Evolutionary conservation across 2,888 invertebrate genomes (phyloP), one percentile per base, ranked within the genome.

Genomic region (Sialis lutaria): DNA sequence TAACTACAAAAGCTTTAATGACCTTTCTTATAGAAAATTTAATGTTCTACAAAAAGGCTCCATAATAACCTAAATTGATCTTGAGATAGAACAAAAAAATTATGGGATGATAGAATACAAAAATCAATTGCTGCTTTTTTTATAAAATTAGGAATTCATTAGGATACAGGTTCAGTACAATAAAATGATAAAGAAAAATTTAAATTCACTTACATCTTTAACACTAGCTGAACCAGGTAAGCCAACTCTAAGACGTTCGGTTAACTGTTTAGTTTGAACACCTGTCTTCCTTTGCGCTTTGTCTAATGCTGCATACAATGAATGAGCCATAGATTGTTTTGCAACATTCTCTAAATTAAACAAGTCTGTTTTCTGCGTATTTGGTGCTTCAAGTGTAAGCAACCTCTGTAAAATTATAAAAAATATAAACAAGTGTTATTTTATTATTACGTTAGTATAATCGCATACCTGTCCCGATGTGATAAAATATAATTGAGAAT

Each of bases 401-500:
- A 64, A 50, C 55, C 64, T 61, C 62, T 64, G 48, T 40, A 55
- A 56, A 46, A 45, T 44, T 39, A 47, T 43, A 50, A 40, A 33
- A 30, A 42, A 44, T 45, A 35, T 41, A 40, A 48, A 40, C 22
- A 43, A 44, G 12, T 39, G 39, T 46, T 37, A 10, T n/a, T 6
- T 10, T 42, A 7, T 9, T 35, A 35, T 35, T 35, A 35, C 35
- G 9, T 35, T 35, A 35, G n/a, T 10, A 37, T 10, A 37, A n/a
- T 37, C 5, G 6, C 35, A 40, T 60, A 77, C 77, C 62, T 75
- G 76, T 52, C 73, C 64, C 1, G 71, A 66, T 55, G 74, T 73
- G 44, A 81, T 65, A 55, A 79, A 75, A 56, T 69, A 76, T 8
- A 81, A 62, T 49, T 74, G 73, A 1, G 78, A 75, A 48, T 70